Evolutionary conservation across 1,140 invertebrate genomes (phyloP).

Genomic region (Drosophila orena): DNA sequence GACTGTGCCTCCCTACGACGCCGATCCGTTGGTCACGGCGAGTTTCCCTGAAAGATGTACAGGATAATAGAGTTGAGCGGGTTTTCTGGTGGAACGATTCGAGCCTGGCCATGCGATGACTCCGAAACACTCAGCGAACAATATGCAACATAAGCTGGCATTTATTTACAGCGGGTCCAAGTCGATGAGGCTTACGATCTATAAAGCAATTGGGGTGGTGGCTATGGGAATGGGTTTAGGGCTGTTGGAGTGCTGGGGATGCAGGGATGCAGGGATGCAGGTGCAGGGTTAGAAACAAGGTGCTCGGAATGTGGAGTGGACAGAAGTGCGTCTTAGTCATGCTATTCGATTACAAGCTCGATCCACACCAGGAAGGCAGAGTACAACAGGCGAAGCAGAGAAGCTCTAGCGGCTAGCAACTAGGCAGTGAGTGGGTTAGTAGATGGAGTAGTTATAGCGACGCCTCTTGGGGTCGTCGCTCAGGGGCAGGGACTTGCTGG

Average conservation of each 20-base stretch:
- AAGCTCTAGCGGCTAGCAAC: conserved; percentile 3
- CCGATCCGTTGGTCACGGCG: conserved; percentile 55
- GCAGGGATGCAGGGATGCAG: neutral
- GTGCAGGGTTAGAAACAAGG: conserved; percentile 14
- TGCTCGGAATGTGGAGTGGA: neutral
- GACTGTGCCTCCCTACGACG: conserved; percentile 57
- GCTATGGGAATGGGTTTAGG: conserved; percentile 12
- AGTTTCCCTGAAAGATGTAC: conserved; percentile 67
- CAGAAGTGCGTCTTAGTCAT: conserved; percentile 40
- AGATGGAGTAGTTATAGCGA: conserved; percentile 78
- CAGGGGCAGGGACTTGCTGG: conserved; percentile 46
- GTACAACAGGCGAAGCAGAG: conserved; percentile 22
- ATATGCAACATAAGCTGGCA: conserved; percentile 33
- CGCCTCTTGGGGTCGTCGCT: conserved; percentile 52
- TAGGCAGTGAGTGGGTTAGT: conserved; percentile 48
- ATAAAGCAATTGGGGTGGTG: conserved; percentile 37
- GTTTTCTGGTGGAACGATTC: conserved; percentile 14
- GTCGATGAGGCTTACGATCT: conserved; percentile 32
- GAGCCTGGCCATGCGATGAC: conserved; percentile 48
- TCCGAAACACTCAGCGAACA: conserved; percentile 18
- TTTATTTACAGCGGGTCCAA: conserved; percentile 62
- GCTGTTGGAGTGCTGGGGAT: neutral
- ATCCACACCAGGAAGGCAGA: conserved; percentile 13
- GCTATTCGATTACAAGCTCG: conserved; percentile 40
- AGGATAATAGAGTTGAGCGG: conserved; percentile 41